These are phyloP conservation scores for Cyrtodaria siliqua DNA, from an alignment of 2,888 invertebrate species.

Conservation along the genomic window DNA sequence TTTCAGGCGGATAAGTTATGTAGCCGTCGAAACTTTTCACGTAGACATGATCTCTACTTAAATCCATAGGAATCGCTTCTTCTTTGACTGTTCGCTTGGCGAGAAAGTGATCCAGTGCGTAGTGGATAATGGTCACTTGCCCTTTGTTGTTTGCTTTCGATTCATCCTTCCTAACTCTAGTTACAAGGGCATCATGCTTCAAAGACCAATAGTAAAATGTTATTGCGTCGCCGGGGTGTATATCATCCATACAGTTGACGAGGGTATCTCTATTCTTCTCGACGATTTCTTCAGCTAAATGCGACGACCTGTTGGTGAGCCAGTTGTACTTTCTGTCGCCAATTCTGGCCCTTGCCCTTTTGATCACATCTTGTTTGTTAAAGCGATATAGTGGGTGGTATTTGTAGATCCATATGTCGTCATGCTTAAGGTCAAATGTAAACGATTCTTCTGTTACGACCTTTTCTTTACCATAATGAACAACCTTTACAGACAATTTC, in stretches of 20 bases:
- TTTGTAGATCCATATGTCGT: conserved; percentile 36
- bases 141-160: conserved; percentile 3
- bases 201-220: conserved; percentile 34
- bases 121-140: conserved; percentile 24
- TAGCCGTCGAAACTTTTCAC: conserved; percentile 27
- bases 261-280: conserved; percentile 14
- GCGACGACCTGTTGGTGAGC: conserved; percentile 19
- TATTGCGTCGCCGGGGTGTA: conserved; percentile 30
- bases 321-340: conserved; percentile 26
- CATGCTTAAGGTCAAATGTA: conserved; percentile 27
- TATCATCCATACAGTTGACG: conserved; percentile 5
- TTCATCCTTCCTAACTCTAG: conserved; percentile 3
- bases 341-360: conserved; percentile 23
- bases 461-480: conserved; percentile 24
- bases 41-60: conserved; percentile 9
- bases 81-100: conserved; percentile 18
- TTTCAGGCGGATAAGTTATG: conserved; percentile 13
- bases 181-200: conserved; percentile 34
- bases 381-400: conserved; percentile 26
- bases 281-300: conserved; percentile 23
- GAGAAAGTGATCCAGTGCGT: conserved; percentile 21
- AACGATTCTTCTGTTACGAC: conserved; percentile 33
- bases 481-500: conserved; percentile 8
- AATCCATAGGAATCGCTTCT: conserved; percentile 19
- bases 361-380: conserved; percentile 11